Conservation (phyloP, 2,888 invertebrate species). For the Chirona hameri region DNA sequence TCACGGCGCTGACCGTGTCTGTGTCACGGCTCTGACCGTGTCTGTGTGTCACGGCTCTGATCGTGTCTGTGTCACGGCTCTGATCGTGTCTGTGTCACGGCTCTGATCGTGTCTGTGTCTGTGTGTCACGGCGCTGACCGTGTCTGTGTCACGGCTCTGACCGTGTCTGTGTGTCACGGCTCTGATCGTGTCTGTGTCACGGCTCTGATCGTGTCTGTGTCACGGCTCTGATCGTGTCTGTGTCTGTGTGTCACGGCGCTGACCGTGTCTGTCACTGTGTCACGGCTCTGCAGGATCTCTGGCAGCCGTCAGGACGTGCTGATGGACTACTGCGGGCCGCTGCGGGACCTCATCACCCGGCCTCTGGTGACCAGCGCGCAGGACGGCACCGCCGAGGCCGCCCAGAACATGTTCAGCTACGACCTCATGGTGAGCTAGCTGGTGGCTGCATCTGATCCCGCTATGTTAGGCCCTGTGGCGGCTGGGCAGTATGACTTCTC, state of each 20-base stretch:
- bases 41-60: too few relatives aligned
- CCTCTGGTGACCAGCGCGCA: constrained; percentile 68
- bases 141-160: not conserved
- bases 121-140: too few relatives aligned
- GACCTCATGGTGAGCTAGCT: constrained; percentile 57
- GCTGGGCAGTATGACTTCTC: too few relatives aligned
- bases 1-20: too few relatives aligned
- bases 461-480: too few relatives aligned
- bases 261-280: not conserved
- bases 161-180: not conserved
- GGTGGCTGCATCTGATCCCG: too few relatives aligned
- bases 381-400: constrained; percentile 63
- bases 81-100: too few relatives aligned
- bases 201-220: not conserved
- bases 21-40: not conserved
- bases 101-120: not conserved
- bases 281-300: constrained; percentile 25
- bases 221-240: too few relatives aligned
- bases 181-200: too few relatives aligned
- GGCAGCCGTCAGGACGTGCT: constrained; percentile 68
- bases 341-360: constrained; percentile 68
- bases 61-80: too few relatives aligned
- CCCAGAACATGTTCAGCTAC: constrained; percentile 68
- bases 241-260: not conserved
- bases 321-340: constrained; percentile 78